Conservation (phyloP, 2,888 invertebrate genomes). For the Parnassius apollo region DNA sequence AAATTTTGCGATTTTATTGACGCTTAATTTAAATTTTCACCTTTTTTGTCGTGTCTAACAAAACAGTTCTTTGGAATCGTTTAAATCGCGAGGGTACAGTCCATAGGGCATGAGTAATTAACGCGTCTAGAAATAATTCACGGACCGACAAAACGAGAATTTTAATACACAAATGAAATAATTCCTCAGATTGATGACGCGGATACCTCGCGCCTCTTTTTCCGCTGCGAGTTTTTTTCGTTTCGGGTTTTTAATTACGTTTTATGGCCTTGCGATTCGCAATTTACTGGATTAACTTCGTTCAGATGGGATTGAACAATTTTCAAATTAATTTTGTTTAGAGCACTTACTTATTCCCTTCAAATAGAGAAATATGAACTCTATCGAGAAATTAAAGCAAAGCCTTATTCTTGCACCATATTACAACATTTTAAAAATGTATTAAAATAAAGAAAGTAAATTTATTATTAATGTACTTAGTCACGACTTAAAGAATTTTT, state of each 20-base stretch:
- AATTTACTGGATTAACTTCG: slow-evolving; percentile 75
- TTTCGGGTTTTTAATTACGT: slow-evolving; percentile 79
- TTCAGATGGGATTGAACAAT: slow-evolving; percentile 44
- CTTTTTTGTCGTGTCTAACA: slow-evolving; percentile 2
- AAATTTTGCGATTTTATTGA: no score
- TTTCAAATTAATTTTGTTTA: slow-evolving; percentile 35
- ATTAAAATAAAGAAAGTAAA: no score
- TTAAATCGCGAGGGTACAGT: slow-evolving; percentile 63
- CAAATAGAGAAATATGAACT: slow-evolving; percentile 1
- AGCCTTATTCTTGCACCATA: neutral
- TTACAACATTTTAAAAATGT: no score
- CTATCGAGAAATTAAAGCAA: neutral
- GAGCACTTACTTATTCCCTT: slow-evolving; percentile 40
- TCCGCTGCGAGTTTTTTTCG: slow-evolving; percentile 44
- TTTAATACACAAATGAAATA: slow-evolving; percentile 81
- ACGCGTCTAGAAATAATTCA: slow-evolving; percentile 73
- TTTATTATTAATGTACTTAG: no score
- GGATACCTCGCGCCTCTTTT: slow-evolving; percentile 58
- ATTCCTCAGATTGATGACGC: slow-evolving; percentile 78
- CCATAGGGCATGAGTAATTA: slow-evolving; percentile 67
- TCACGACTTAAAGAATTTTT: no score
- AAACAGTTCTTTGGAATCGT: slow-evolving; percentile 35
- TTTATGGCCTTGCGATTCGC: slow-evolving; percentile 75
- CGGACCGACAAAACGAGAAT: slow-evolving; percentile 75
- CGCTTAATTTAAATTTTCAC: no score